A percentile compares a stretch with the other conserved stretches of the same genome.
phyloP scores from a whole-genome alignment of 1,140 invertebrate genomes.

The Tribolium castaneum region DNA sequence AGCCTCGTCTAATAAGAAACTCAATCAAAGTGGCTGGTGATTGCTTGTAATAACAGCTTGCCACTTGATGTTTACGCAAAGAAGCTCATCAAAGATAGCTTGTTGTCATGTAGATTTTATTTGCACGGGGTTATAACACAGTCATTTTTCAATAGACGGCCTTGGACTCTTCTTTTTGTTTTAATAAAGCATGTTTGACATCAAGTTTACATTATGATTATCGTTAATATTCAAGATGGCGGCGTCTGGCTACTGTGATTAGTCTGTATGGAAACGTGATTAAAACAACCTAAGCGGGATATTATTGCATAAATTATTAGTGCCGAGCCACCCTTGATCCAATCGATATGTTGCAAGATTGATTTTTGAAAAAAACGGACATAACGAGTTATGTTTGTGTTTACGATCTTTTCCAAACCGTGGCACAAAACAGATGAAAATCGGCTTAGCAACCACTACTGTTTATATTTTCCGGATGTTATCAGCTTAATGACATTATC shows the following conservation, averaged over 20 bases:
- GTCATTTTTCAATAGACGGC: background rate
- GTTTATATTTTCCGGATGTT: no score
- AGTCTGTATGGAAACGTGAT: background rate
- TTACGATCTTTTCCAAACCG: background rate
- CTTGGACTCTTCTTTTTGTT: background rate
- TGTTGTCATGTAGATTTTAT: background rate
- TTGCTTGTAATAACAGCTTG: background rate
- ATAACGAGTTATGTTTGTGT: background rate
- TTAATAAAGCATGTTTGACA: background rate
- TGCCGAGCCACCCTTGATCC: background rate
- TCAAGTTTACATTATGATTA: background rate
- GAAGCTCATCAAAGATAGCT: background rate
- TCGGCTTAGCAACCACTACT: background rate
- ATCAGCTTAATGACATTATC: background rate
- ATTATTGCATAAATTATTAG: background rate
- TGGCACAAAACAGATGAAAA: background rate
- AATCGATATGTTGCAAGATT: background rate
- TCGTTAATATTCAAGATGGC: background rate
- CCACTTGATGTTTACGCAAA: background rate
- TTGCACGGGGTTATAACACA: background rate
- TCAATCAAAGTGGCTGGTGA: background rate
- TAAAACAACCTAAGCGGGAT: background rate
- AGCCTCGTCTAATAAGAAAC: background rate
- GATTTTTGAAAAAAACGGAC: background rate
- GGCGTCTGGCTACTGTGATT: background rate